Conservation (phyloP, 2,797 vertebrate species). For the Gadopsis bispinosus region DNA sequence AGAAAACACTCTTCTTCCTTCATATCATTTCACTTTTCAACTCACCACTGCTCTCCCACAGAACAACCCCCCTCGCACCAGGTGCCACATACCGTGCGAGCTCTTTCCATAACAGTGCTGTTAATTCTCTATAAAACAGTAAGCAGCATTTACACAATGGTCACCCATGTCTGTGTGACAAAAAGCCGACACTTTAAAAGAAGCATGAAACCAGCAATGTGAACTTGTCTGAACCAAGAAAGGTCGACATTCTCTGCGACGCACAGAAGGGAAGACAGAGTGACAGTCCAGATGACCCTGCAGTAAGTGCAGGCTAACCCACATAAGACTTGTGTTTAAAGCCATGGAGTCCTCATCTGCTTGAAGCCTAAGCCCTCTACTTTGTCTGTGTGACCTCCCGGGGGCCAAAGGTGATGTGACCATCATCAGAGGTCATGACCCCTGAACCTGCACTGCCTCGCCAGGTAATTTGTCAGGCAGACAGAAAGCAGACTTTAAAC, state of each 20-base stretch:
- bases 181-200: background rate
- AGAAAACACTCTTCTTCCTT: too few species aligned
- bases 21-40: too few species aligned
- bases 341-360: conserved; percentile 34
- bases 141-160: too few species aligned
- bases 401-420: conserved; percentile 55
- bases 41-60: too few species aligned
- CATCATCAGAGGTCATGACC: conserved; percentile 51
- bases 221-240: background rate
- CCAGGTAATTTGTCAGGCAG: conserved; percentile 1
- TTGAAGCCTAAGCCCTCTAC: conserved; percentile 6
- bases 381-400: conserved; percentile 54
- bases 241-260: conserved; percentile 18
- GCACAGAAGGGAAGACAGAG: conserved; percentile 15
- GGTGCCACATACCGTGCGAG: too few species aligned
- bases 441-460: conserved; percentile 34
- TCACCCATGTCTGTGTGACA: too few species aligned
- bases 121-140: too few species aligned
- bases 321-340: conserved; percentile 48
- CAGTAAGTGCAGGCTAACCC: conserved; percentile 26
- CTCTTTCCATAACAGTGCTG: too few species aligned
- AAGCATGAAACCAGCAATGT: background rate
- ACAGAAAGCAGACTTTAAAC: conserved; percentile 36
- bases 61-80: too few species aligned
- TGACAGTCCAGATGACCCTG: conserved; percentile 32